Evolutionary conservation across 2,113 vertebrate species (phyloP), one percentile per base, ranked within the genome.

Genomic region (Bagarius yarrelli): DNA sequence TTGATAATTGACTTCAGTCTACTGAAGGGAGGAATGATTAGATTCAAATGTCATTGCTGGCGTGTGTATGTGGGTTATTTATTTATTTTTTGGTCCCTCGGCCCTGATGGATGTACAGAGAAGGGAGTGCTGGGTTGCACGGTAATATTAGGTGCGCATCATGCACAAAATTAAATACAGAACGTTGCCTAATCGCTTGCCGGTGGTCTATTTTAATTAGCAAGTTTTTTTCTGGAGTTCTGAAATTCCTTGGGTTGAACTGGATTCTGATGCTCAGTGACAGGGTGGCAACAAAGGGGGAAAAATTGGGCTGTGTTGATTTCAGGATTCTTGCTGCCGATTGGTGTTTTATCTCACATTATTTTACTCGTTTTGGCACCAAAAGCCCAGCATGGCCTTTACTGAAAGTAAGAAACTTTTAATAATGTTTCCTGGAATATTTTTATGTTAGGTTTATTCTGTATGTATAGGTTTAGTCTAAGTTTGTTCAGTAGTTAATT

Each of bases 1-100:
- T 88, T 87, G 89, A 91, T 92, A 91, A 93, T 93, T 90, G 91
- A 92, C 91, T 93, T 91, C 86, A 89, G 87, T 89, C 89, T 79
- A 85, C 85, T 89, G 88, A 91, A 87, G 85, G 87, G 85, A 87
- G 86, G 84, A 84, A 88, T 85, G 89, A 91, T 91, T 90, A 89
- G 88, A 90, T 92, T 88, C 85, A 87, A 89, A 89, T 89, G 90
- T 89, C 85, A 83, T 72, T 84, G 75, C 83, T 55, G 80, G 88
- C 85, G 86, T 67, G 73, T 70, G 57, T 36, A 27, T 44, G 71
- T 57, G 67, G 30, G 61, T 63, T 60, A 76, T 76, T 69, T 44
- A 73, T 70, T 57, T 34, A 61, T 40, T 25, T 64, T 85, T 80
- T 59, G 57, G 66, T 75, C 71, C 34, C 23, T 74, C 30, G 64